phyloP scores from a whole-genome alignment of 2,797 vertebrate species.

The Onychomys leucogaster region DNA sequence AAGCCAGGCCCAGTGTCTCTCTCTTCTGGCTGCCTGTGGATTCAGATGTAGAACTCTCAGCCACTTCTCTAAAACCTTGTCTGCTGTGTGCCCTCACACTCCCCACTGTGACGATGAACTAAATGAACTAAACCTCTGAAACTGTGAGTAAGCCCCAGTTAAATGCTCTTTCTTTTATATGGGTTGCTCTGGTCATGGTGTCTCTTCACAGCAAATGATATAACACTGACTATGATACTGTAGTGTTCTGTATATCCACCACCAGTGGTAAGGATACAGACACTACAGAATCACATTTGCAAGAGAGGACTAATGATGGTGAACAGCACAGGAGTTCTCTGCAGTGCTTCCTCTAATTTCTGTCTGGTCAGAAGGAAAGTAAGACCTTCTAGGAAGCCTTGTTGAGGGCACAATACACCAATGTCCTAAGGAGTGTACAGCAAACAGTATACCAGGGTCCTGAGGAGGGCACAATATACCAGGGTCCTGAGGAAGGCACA shows the following conservation, averaged over 20 bases:
- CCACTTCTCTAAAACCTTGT: not conserved
- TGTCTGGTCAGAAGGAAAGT: conserved; percentile 3
- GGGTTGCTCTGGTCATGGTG: not conserved
- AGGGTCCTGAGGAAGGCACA: not conserved
- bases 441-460: not conserved
- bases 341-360: not conserved
- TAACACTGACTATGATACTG: not conserved
- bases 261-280: not conserved
- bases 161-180: not conserved
- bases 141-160: not conserved
- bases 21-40: not conserved
- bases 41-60: not conserved
- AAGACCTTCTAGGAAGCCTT: not conserved
- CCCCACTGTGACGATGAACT: not conserved
- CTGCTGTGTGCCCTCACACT: no score
- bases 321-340: not conserved
- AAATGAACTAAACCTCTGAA: not conserved
- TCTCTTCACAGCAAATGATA: no score
- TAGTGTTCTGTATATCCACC: not conserved
- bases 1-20: not conserved
- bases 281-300: not conserved
- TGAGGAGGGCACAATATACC: not conserved
- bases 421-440: not conserved
- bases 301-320: not conserved
- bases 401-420: not conserved